Conservation (phyloP, 1,140 invertebrate genomes). For the Atta cephalotes region DNA sequence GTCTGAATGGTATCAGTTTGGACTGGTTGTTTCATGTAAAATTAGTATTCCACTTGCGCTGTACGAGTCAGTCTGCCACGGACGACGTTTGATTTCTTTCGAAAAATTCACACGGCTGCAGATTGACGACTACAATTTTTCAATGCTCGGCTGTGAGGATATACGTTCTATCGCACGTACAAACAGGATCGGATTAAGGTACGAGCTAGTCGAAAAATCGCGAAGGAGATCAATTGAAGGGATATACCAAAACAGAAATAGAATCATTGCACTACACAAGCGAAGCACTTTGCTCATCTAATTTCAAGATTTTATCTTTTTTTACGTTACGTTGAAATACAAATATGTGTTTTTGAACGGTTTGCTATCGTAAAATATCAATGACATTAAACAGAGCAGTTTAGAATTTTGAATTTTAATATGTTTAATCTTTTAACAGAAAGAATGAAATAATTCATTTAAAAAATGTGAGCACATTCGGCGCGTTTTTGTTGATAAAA, state of each 20-base stretch:
- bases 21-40: conserved; percentile 50
- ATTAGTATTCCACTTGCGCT: conserved; percentile 45
- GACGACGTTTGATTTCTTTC: conserved; percentile 62
- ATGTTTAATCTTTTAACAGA: background rate
- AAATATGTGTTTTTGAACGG: background rate
- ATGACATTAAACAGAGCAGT: background rate
- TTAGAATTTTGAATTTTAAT: background rate
- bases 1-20: conserved; percentile 41
- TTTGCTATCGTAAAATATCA: background rate
- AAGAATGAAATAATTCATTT: background rate
- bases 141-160: conserved; percentile 52
- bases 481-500: background rate
- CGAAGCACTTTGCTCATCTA: background rate
- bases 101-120: conserved; percentile 60
- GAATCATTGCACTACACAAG: background rate
- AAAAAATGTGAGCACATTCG: background rate
- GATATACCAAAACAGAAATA: conserved; percentile 22
- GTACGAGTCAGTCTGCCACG: conserved; percentile 42
- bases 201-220: conserved; percentile 45
- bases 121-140: conserved; percentile 61
- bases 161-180: conserved; percentile 52
- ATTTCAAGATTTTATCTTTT: background rate
- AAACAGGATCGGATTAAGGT: conserved; percentile 57
- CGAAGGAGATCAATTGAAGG: conserved; percentile 16
- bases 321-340: background rate